A percentile compares a stretch with the other conserved stretches of the same genome.
Conservation (phyloP, 2,888 invertebrate species). For the Cheilosia impressa region DNA sequence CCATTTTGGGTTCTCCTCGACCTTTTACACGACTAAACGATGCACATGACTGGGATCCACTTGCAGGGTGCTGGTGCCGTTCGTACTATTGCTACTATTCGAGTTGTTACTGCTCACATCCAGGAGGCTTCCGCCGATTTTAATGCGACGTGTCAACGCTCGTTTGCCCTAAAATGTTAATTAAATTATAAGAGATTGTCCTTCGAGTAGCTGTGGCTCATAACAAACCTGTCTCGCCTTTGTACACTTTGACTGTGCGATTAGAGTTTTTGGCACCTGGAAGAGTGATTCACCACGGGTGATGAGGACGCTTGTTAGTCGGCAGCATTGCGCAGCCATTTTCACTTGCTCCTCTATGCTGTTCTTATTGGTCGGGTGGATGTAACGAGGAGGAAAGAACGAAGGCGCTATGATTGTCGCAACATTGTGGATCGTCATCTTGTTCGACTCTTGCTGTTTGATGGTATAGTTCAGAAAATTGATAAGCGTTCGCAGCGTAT, state of each 20-base stretch:
- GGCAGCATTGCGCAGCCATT: conserved; percentile 94
- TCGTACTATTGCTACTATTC: conserved; percentile 70
- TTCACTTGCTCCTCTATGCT: conserved; percentile 90
- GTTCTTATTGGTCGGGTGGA: conserved; percentile 87
- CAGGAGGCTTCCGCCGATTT: conserved; percentile 78
- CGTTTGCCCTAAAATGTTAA: conserved; percentile 80
- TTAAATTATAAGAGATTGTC: not conserved
- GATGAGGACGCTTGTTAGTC: conserved; percentile 92
- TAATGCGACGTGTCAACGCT: conserved; percentile 79
- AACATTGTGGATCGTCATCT: conserved; percentile 96
- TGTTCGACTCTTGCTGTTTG: conserved; percentile 88
- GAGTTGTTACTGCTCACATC: conserved; percentile 75
- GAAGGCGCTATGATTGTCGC: conserved; percentile 98
- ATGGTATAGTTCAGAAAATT: conserved; percentile 91
- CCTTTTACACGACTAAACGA: conserved; percentile 80
- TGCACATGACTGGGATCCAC: conserved; percentile 82
- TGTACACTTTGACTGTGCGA: conserved; percentile 86
- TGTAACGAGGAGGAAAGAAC: conserved; percentile 91
- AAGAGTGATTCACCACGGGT: conserved; percentile 91
- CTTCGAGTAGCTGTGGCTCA: not conserved
- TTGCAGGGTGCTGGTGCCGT: conserved; percentile 76
- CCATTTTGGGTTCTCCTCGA: conserved; percentile 3
- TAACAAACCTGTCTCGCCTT: conserved; percentile 80
- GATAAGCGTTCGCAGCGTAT: conserved; percentile 91
- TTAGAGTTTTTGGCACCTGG: conserved; percentile 90